Evolutionary conservation across 2,888 invertebrate genomes (phyloP).

Genomic region (Sceliomorpha sp.): DNA sequence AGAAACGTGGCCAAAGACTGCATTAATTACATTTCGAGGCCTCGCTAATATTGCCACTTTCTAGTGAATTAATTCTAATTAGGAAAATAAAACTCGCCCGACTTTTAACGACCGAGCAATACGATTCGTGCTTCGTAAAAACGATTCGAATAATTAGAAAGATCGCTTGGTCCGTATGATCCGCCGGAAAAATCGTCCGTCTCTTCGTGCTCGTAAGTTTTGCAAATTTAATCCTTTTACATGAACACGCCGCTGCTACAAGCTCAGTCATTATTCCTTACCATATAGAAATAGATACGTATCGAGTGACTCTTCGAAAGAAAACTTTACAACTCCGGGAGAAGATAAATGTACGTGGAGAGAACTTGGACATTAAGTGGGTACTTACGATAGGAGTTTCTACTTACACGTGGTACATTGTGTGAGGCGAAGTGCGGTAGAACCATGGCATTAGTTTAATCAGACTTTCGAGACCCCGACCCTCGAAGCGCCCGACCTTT

Average conservation of each 20-base stretch:
- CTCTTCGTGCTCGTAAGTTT: slow-evolving; percentile 25
- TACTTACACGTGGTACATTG: slow-evolving; percentile 25
- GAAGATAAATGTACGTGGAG: slow-evolving; percentile 40
- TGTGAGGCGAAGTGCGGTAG: slow-evolving; percentile 33
- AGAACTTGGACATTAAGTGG: slow-evolving; percentile 46
- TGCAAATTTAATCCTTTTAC: slow-evolving; percentile 33
- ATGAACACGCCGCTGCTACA: slow-evolving; percentile 16
- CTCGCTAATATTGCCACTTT: no score
- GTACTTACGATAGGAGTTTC: slow-evolving; percentile 41
- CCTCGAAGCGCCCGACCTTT: slow-evolving; percentile 12
- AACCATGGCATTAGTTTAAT: slow-evolving; percentile 59
- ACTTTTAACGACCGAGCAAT: neutral
- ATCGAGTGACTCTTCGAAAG: slow-evolving; percentile 36
- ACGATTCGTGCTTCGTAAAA: neutral
- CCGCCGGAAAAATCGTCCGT: slow-evolving; percentile 5
- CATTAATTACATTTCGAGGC: no score
- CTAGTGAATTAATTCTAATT: no score
- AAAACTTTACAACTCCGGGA: slow-evolving; percentile 29
- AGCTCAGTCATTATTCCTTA: slow-evolving; percentile 27
- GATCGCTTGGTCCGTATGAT: no score
- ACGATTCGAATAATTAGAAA: slow-evolving; percentile 4
- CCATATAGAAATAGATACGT: slow-evolving; percentile 36
- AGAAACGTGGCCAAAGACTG: no score
- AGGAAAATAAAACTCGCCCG: no score
- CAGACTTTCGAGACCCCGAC: slow-evolving; percentile 45